phyloP scores from a whole-genome alignment of 1,140 invertebrate species.

The roundworm (Caenorhabditis elegans) region DNA sequence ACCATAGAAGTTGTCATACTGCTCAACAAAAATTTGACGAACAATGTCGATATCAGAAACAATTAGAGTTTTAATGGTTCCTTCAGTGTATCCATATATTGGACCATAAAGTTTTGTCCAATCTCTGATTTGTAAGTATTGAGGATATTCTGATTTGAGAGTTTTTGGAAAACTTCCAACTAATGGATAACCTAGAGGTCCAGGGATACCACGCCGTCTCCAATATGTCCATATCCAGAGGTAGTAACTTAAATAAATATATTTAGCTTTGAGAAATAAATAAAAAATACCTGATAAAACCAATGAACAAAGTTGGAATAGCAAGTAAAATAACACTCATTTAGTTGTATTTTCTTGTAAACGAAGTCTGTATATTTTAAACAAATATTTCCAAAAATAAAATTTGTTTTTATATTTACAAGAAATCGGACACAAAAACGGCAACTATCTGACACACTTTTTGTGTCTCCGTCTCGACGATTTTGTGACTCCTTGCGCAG shows the following conservation, averaged over 20 bases:
- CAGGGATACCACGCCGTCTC: constrained; percentile 8
- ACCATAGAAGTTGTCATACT: constrained; percentile 68
- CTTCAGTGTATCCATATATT: constrained; percentile 62
- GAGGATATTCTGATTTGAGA: not conserved
- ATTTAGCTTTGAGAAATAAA: not conserved
- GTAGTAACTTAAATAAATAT: constrained; percentile 3
- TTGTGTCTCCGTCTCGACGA: not conserved
- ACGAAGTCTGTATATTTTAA: no score
- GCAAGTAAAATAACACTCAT: not conserved
- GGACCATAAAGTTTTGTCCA: constrained; percentile 63
- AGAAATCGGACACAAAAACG: not conserved
- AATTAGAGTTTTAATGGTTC: constrained; percentile 64
- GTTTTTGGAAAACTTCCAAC: not conserved
- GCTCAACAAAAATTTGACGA: constrained; percentile 67
- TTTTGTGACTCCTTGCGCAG: not conserved
- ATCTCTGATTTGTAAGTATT: not conserved
- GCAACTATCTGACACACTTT: not conserved
- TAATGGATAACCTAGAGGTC: not conserved
- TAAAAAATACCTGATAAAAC: not conserved
- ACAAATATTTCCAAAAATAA: no score
- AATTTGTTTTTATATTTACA: no score
- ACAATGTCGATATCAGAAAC: constrained; percentile 66
- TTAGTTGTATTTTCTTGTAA: no score
- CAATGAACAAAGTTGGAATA: not conserved
- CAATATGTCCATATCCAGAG: constrained; percentile 13